phyloP scores from a whole-genome alignment of 1,140 invertebrate species.

The Saxidomus purpurata region DNA sequence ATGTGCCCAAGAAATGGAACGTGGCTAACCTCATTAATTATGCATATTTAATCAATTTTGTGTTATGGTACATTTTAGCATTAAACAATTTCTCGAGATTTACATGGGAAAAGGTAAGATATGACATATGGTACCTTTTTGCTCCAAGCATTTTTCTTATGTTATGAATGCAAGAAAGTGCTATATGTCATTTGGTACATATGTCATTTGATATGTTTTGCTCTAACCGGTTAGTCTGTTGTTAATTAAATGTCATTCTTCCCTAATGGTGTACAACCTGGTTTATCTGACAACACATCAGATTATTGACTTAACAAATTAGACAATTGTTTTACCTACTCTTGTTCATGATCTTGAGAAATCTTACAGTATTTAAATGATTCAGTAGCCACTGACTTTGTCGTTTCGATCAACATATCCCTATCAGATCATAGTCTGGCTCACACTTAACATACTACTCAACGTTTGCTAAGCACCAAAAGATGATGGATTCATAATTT shows the following conservation, averaged over 20 bases:
- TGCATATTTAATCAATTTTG: no score
- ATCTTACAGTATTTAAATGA: not conserved
- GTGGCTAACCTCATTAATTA: no score
- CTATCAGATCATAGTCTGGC: not conserved
- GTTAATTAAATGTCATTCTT: conserved; percentile 41
- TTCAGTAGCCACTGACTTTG: not conserved
- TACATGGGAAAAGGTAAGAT: no score
- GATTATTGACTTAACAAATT: not conserved
- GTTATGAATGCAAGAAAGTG: no score
- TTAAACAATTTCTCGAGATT: no score
- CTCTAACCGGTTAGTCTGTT: conserved; percentile 1
- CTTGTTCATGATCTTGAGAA: not conserved
- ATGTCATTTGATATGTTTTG: conserved; percentile 59
- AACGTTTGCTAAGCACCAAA: no score
- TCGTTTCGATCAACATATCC: not conserved
- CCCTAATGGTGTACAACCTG: conserved; percentile 27
- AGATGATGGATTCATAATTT: no score
- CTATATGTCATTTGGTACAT: not conserved
- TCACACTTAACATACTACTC: not conserved
- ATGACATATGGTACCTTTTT: no score
- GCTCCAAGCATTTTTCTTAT: no score
- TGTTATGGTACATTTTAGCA: no score
- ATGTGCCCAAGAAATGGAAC: no score
- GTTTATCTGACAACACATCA: conserved; percentile 50
- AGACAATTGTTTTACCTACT: not conserved